Evolutionary conservation across 2,797 vertebrate genomes (phyloP).

Genomic region (Vespertilio murinus): DNA sequence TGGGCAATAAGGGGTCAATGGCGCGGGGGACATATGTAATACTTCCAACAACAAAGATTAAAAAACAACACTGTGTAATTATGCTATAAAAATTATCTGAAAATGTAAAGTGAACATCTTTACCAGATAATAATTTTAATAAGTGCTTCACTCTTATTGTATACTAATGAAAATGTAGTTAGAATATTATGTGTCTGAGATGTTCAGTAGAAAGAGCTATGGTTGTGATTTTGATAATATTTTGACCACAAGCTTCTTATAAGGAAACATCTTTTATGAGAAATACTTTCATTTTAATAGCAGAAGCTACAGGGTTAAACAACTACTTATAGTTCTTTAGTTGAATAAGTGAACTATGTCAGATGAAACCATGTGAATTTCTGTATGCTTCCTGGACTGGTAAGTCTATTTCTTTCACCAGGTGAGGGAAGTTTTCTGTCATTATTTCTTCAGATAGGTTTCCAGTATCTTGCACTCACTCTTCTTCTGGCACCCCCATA

Average conservation of each 20-base stretch:
- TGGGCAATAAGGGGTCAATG: no score
- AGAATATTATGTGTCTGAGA: conserved; percentile 10
- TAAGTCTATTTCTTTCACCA: no score
- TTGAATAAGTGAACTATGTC: conserved; percentile 29
- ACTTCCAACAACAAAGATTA: no score
- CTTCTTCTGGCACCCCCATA: no score
- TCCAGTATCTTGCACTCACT: no score
- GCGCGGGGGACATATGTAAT: no score
- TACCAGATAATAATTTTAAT: conserved; percentile 30
- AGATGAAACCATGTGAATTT: not conserved
- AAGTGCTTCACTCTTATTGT: not conserved
- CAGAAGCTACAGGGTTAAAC: not conserved
- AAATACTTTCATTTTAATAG: conserved; percentile 17
- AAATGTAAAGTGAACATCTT: not conserved
- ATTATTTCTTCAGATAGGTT: no score
- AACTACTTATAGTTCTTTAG: not conserved
- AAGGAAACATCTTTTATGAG: conserved; percentile 38
- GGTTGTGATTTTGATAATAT: not conserved
- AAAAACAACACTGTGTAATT: not conserved
- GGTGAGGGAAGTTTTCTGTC: no score
- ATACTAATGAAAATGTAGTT: conserved; percentile 42
- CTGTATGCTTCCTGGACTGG: no score
- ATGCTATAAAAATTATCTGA: not conserved
- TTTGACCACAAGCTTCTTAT: not conserved
- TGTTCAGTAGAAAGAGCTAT: not conserved